phyloP scores from a whole-genome alignment of 2,797 vertebrate species.

The Cirrhinus mrigala region DNA sequence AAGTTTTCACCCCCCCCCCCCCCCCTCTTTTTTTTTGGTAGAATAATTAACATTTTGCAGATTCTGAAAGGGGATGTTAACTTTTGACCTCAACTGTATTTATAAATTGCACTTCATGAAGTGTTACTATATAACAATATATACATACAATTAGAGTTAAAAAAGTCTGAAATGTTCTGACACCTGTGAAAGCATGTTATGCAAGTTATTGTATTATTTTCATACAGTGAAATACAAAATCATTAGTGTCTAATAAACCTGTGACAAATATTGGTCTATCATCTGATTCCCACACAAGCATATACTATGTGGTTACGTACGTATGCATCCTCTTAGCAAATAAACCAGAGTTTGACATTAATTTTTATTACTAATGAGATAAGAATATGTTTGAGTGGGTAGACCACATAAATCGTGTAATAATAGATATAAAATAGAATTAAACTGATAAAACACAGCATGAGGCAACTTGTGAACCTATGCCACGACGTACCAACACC shows the following conservation, averaged over 20 bases:
- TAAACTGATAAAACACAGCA: background rate
- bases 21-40: too few relatives aligned
- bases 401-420: background rate
- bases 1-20: too few relatives aligned
- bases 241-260: background rate
- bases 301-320: background rate
- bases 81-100: too few relatives aligned
- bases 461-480: background rate
- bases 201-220: background rate
- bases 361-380: constrained; percentile 4
- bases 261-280: background rate
- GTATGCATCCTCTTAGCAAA: background rate
- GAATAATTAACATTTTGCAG: too few relatives aligned
- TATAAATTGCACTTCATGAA: too few relatives aligned
- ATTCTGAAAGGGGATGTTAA: too few relatives aligned
- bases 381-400: background rate
- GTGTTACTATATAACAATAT: too few relatives aligned
- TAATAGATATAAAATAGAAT: background rate
- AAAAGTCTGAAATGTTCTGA: too few relatives aligned
- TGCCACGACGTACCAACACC: background rate
- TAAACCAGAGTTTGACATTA: background rate
- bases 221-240: background rate
- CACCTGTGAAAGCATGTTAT: too few relatives aligned
- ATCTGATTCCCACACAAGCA: background rate
- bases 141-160: too few relatives aligned